phyloP scores from a whole-genome alignment of 2,113 vertebrate species.

The Anguilla rostrata region DNA sequence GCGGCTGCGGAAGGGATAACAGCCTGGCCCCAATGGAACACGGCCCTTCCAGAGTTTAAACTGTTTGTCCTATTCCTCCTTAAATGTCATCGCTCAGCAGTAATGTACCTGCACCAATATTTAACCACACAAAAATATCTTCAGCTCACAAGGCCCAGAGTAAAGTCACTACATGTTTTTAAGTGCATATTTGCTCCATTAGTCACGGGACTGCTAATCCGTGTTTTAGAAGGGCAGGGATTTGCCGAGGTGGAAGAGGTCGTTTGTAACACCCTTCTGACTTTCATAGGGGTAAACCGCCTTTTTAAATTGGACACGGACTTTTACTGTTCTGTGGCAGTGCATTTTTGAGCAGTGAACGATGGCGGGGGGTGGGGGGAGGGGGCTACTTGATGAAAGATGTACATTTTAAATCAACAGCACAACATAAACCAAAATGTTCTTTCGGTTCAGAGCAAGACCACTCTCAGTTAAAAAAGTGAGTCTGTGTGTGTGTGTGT shows the following conservation, averaged over 20 bases:
- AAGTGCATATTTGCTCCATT: not conserved
- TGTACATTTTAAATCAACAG: not conserved
- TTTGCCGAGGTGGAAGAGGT: not conserved
- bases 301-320: not conserved
- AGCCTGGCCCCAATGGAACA: not conserved
- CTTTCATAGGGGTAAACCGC: not conserved
- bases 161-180: not conserved
- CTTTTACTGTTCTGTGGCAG: not conserved
- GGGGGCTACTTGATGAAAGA: not conserved
- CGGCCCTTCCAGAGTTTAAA: not conserved
- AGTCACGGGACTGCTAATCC: not conserved
- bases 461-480: no score
- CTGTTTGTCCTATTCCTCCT: not conserved
- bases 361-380: not conserved
- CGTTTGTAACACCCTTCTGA: not conserved
- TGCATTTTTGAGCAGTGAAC: not conserved
- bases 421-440: not conserved
- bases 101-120: not conserved
- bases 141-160: not conserved
- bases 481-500: no score
- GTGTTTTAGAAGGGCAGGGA: not conserved
- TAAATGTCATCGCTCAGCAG: not conserved
- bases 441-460: no score
- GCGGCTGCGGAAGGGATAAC: not conserved
- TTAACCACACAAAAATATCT: not conserved